Evolutionary conservation across 1,140 invertebrate genomes (phyloP).

Genomic region (Philopotamus ludificatus): DNA sequence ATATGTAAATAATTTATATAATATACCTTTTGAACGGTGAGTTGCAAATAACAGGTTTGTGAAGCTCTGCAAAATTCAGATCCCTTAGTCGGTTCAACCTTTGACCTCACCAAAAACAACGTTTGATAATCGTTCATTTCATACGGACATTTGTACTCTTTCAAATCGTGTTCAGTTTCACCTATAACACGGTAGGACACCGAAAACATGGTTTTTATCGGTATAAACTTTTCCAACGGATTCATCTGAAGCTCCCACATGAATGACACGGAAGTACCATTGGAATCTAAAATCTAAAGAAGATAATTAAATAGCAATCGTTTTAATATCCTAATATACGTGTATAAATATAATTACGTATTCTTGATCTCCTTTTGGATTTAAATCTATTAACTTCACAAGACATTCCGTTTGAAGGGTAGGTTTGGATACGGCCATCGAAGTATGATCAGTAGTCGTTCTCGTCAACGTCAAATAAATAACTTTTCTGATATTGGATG

Average conservation of each 20-base stretch:
- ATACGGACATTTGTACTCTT: constrained; percentile 58
- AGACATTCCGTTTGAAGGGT: constrained; percentile 58
- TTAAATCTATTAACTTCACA: constrained; percentile 63
- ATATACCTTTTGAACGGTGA: constrained; percentile 56
- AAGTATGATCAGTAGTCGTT: constrained; percentile 59
- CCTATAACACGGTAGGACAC: constrained; percentile 62
- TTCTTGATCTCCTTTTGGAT: constrained; percentile 54
- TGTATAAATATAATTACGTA: constrained; percentile 27
- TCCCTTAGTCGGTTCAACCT: constrained; percentile 77
- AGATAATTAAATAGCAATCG: background rate
- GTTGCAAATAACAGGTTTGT: constrained; percentile 80
- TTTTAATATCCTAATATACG: too few relatives aligned
- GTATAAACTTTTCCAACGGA: constrained; percentile 56
- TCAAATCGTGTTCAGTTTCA: constrained; percentile 52
- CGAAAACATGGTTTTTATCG: constrained; percentile 70
- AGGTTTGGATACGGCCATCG: constrained; percentile 60
- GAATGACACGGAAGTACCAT: constrained; percentile 72
- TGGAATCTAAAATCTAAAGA: constrained; percentile 53
- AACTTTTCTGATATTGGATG: constrained; percentile 78
- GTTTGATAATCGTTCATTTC: constrained; percentile 67
- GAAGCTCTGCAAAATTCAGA: constrained; percentile 85
- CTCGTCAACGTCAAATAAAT: constrained; percentile 75
- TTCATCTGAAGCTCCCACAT: constrained; percentile 78
- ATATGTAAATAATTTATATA: background rate
- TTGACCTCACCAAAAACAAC: constrained; percentile 77